Evolutionary conservation across 2,113 vertebrate species (phyloP), one percentile per base, ranked within the genome.

Genomic region (Pycnonotus jocosus): DNA sequence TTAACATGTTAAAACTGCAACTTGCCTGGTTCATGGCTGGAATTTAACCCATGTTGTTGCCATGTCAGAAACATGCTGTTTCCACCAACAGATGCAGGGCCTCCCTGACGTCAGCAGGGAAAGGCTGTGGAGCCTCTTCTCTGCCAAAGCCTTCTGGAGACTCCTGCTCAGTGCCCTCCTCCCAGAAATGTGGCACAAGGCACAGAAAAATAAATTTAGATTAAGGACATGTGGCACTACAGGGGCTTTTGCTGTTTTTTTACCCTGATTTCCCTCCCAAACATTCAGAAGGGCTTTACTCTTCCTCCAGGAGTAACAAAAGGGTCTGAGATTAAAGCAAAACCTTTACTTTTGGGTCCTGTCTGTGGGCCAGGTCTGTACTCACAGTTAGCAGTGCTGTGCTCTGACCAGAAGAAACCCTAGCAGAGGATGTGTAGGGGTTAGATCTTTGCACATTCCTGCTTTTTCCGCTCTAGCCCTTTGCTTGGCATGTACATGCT

Each of bases 401-500:
- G 58, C 45, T 42, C 78, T 92, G 78, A 72, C 4, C 54, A 38
- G 10, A 20, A 70, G 66, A 54, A 33, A 16, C 30, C 6, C 42
- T 9, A 6, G n/a, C n/a, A 44, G 81, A 68, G 68, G 68, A 9
- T 62, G 8, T 4, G 16, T 22, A 3, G 15, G 48, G 51, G 19
- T 60, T 15, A 7, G 8, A 24, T 37, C 44, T 19, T 73, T 47
- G 48, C 72, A 20, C 3, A 1, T 20, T 35, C n/a, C 40, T 69
- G 44, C 28, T 85, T 79, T 58, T 38, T 12, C n/a, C 71, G 20
- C 22, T 44, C 38, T 4, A 28, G 23, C 56, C 40, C 33, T 86
- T 45, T 58, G 57, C 38, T 44, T 54, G 48, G 44, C 23, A 4
- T 0, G 0, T 0, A 10, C 7, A 28, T 24, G 25, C 53, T 0